phyloP scores from a whole-genome alignment of 2,113 vertebrate genomes.

The Bos javanicus region DNA sequence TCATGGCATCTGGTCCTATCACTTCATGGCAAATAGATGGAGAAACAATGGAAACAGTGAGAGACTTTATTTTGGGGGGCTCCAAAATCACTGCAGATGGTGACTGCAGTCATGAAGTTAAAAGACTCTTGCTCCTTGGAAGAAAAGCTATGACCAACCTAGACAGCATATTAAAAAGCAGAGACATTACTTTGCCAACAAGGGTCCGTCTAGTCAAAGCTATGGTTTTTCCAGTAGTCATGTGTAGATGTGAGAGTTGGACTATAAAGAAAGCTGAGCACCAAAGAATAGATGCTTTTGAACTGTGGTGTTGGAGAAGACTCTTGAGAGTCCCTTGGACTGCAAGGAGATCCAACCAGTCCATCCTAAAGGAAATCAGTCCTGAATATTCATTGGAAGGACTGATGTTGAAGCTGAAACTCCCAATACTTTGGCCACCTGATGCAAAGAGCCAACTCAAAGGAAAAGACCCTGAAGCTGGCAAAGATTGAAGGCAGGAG shows the following conservation, averaged over 20 bases:
- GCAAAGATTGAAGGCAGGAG: background rate
- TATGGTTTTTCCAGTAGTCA: background rate
- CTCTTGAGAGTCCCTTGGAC: background rate
- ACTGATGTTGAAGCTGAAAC: background rate
- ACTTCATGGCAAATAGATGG: background rate
- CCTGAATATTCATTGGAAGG: background rate
- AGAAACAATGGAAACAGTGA: background rate
- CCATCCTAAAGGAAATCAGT: background rate
- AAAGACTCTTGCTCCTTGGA: background rate
- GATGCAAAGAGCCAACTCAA: rapidly evolving
- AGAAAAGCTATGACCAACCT: background rate
- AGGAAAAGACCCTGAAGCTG: background rate
- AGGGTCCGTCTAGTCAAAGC: background rate
- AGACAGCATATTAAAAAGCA: background rate
- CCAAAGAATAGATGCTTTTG: rapidly evolving
- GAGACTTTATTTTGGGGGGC: background rate
- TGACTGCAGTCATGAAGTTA: background rate
- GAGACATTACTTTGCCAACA: background rate
- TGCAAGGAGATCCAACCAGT: background rate
- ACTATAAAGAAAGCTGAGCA: background rate
- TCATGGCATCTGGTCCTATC: background rate
- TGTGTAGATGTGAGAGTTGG: background rate
- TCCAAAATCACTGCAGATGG: background rate
- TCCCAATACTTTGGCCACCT: background rate
- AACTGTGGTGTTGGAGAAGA: background rate